Evolutionary conservation across 2,888 invertebrate species (phyloP).

Genomic region (Epistrophe grossulariae): DNA sequence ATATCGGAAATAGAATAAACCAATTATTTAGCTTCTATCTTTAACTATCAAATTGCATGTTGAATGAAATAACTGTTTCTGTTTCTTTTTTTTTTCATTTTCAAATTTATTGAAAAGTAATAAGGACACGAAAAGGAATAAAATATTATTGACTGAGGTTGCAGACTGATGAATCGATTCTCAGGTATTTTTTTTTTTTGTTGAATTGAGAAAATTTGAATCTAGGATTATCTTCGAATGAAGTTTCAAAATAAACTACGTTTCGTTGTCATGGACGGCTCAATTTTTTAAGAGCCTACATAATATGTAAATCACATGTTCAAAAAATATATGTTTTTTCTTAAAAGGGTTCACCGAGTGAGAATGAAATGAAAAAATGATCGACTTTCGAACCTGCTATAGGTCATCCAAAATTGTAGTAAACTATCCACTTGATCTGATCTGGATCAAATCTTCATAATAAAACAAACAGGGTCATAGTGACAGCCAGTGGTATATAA

Average conservation of each 20-base stretch:
- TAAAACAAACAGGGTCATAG: no score
- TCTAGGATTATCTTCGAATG: neutral
- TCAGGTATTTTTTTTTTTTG: neutral
- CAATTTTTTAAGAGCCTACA: neutral
- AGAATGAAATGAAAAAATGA: no score
- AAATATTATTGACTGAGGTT: constrained; percentile 49
- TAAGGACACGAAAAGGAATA: constrained; percentile 49
- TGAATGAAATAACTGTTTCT: constrained; percentile 41
- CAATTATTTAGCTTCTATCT: neutral
- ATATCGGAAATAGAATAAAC: constrained; percentile 27
- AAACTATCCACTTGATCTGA: no score
- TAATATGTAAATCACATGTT: no score
- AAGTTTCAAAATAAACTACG: neutral
- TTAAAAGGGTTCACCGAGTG: no score
- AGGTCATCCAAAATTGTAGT: no score
- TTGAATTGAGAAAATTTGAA: neutral
- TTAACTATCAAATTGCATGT: constrained; percentile 53
- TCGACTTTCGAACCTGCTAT: no score
- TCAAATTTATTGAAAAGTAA: constrained; percentile 53
- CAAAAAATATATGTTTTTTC: no score
- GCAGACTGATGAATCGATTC: constrained; percentile 46
- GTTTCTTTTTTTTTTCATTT: constrained; percentile 12
- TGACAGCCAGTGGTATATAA: no score
- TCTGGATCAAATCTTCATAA: no score
- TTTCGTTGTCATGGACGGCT: neutral